Percentiles rank a stretch among this genome's conserved stretches.
Conservation (phyloP, 2,797 vertebrate species). For the Halcyon smyrnensis region DNA sequence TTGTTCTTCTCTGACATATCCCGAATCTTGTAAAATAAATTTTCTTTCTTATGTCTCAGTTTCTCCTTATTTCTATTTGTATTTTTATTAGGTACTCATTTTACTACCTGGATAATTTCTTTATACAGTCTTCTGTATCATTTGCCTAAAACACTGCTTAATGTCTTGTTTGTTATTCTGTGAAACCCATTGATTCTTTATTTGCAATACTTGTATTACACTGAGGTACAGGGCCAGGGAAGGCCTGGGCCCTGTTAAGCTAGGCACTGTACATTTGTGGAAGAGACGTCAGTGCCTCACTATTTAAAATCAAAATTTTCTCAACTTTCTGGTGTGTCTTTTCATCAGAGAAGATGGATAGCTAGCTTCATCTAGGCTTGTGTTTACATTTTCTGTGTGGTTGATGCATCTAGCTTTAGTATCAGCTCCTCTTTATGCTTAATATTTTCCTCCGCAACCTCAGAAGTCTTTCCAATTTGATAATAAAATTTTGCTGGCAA, state of each 20-base stretch:
- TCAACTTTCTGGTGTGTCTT: neutral
- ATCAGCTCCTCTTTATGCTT: neutral
- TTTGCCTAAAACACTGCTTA: neutral
- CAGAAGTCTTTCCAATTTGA: neutral
- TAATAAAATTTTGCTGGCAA: neutral
- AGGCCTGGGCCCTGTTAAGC: rapidly evolving
- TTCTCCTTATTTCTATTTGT: neutral
- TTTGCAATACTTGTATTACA: neutral
- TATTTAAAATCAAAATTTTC: neutral
- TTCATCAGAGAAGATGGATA: neutral
- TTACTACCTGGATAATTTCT: neutral
- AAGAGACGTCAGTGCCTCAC: neutral
- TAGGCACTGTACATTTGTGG: rapidly evolving
- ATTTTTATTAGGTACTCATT: neutral
- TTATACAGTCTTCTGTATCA: neutral
- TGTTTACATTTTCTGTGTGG: neutral
- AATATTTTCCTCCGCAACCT: neutral
- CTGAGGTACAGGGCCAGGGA: neutral
- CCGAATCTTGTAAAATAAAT: neutral
- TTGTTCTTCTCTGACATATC: neutral
- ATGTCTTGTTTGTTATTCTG: neutral
- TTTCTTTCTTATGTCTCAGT: neutral
- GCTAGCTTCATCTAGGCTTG: neutral
- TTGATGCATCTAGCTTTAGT: neutral
- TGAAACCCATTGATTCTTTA: neutral